Evolutionary conservation across 1,140 invertebrate genomes (phyloP).

Genomic region (Aphis gossypii): DNA sequence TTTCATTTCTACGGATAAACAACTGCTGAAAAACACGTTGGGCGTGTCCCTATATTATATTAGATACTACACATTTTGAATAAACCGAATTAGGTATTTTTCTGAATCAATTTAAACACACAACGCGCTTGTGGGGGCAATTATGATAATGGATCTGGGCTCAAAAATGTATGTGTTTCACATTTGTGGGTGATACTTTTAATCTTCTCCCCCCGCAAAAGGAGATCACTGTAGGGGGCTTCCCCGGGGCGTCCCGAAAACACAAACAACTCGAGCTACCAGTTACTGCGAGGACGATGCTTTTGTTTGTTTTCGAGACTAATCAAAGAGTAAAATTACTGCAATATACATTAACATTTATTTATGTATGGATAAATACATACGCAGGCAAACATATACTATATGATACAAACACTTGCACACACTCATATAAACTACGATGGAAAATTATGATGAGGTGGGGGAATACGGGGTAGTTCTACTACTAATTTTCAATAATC

Average conservation of each 20-base stretch:
- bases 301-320: conserved; percentile 12
- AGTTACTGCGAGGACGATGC: neutral
- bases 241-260: neutral
- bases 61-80: neutral
- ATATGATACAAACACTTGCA: neutral
- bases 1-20: neutral
- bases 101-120: neutral
- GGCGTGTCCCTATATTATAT: neutral
- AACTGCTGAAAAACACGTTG: neutral
- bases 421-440: neutral
- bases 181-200: neutral
- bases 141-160: conserved; percentile 22
- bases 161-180: neutral
- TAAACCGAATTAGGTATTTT: neutral
- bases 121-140: conserved; percentile 10
- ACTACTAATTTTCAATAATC: neutral
- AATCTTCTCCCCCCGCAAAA: neutral
- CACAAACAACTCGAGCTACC: conserved; percentile 17
- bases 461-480: neutral
- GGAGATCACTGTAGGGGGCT: neutral
- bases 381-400: neutral
- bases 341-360: conserved; percentile 11
- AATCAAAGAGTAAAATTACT: conserved; percentile 18
- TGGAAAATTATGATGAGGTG: too few species aligned
- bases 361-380: neutral